phyloP scores from a whole-genome alignment of 2,797 vertebrate species.

The Rousettus madagascariensis region DNA sequence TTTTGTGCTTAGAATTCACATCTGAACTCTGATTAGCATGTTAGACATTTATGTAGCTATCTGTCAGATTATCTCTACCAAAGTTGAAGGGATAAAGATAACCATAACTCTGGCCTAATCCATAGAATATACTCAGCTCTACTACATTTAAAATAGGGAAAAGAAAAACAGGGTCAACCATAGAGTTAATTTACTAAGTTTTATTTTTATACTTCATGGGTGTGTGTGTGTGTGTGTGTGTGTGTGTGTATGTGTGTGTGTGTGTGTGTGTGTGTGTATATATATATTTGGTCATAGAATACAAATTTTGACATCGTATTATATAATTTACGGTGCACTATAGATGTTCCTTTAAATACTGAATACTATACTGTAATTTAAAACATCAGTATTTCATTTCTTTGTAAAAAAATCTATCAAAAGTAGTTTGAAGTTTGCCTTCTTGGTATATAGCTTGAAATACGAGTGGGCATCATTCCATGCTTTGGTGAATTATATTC shows the following conservation, averaged over 20 bases:
- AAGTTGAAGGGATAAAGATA: not conserved
- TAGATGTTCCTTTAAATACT: not conserved
- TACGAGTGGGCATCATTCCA: not conserved
- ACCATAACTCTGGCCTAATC: not conserved
- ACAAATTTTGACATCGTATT: not conserved
- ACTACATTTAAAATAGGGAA: slow-evolving; percentile 1
- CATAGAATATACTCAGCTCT: not conserved
- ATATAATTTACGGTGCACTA: not conserved
- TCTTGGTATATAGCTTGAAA: not conserved
- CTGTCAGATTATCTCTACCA: not conserved
- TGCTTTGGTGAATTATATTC: not conserved
- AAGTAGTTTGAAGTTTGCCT: slow-evolving; percentile 7
- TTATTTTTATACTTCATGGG: not conserved
- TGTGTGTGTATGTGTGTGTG: not conserved
- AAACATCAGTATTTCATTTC: not conserved
- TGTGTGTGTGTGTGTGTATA: not conserved
- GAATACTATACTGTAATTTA: not conserved
- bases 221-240: not conserved
- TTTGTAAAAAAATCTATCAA: not conserved
- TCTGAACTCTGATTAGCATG: not conserved
- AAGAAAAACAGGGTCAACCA: not conserved
- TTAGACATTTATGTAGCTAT: not conserved
- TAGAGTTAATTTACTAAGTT: not conserved
- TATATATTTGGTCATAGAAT: slow-evolving; percentile 2
- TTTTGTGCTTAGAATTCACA: slow-evolving; percentile 26